phyloP scores from a whole-genome alignment of 2,888 invertebrate genomes.

The Halictus ligatus region DNA sequence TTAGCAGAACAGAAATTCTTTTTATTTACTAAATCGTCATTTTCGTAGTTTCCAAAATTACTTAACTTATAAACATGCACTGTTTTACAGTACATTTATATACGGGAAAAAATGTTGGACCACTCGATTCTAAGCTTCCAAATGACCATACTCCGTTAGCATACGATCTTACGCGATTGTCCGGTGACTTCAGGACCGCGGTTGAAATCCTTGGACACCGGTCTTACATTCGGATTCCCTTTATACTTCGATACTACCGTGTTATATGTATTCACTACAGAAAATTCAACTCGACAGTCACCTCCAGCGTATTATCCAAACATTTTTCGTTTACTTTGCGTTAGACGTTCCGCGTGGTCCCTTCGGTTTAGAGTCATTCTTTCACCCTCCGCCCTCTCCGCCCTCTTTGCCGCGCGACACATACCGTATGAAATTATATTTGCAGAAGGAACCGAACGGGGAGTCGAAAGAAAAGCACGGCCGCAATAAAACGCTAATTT shows the following conservation, averaged over 20 bases:
- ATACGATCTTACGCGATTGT: no score
- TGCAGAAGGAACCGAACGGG: neutral
- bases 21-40: no score
- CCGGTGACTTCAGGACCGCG: no score
- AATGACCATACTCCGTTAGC: no score
- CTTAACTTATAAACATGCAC: no score
- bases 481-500: constrained; percentile 23
- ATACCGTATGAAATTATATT: constrained; percentile 3
- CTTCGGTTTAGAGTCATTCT: neutral
- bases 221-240: neutral
- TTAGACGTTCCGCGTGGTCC: neutral
- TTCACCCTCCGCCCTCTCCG: neutral
- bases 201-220: neutral
- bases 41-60: no score
- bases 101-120: no score
- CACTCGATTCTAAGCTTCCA: no score
- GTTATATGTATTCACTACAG: neutral
- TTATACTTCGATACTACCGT: neutral
- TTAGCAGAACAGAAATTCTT: no score
- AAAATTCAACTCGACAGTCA: neutral
- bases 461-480: neutral
- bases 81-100: no score
- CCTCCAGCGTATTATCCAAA: neutral
- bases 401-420: neutral
- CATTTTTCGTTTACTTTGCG: constrained; percentile 11